These are phyloP conservation scores for Hirudo medicinalis DNA, from an alignment of 1,140 invertebrate genomes.

Conservation along the genomic window DNA sequence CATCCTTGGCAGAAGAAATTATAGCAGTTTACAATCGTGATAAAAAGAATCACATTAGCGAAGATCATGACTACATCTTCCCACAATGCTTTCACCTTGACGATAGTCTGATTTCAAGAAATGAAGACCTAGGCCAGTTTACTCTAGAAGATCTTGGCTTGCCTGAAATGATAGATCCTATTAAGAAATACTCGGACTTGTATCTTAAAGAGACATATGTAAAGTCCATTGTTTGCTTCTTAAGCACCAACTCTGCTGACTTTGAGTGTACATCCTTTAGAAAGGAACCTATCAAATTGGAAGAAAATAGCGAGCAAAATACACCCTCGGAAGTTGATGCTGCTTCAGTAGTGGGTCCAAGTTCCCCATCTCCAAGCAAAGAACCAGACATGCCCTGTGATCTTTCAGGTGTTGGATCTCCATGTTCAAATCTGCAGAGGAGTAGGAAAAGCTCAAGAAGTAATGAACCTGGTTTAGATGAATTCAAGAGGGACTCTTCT, in stretches of 20 bases:
- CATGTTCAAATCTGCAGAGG: background rate
- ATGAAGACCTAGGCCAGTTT: background rate
- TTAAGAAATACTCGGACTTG: slow-evolving; percentile 14
- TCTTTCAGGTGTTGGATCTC: too few relatives aligned
- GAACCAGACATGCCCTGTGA: too few relatives aligned
- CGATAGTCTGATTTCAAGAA: background rate
- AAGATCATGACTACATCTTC: slow-evolving; percentile 3
- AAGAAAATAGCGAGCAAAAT: too few relatives aligned
- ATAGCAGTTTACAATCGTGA: slow-evolving; percentile 10
- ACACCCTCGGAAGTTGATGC: too few relatives aligned
- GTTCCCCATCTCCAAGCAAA: too few relatives aligned
- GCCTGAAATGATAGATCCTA: slow-evolving; percentile 14
- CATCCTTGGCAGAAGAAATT: slow-evolving; percentile 15
- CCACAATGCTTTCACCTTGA: background rate
- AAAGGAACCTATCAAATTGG: too few relatives aligned
- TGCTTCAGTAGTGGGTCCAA: too few relatives aligned
- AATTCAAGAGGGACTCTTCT: background rate
- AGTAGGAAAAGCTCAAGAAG: background rate
- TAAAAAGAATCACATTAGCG: background rate
- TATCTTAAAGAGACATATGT: slow-evolving; percentile 7
- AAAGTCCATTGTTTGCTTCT: slow-evolving; percentile 6
- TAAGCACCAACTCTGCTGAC: background rate
- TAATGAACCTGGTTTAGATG: background rate
- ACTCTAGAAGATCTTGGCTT: background rate
- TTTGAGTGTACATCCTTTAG: too few relatives aligned